Evolutionary conservation across 2,888 invertebrate genomes (phyloP), one percentile per base, ranked within the genome.

Genomic region (Tyria jacobaeae): DNA sequence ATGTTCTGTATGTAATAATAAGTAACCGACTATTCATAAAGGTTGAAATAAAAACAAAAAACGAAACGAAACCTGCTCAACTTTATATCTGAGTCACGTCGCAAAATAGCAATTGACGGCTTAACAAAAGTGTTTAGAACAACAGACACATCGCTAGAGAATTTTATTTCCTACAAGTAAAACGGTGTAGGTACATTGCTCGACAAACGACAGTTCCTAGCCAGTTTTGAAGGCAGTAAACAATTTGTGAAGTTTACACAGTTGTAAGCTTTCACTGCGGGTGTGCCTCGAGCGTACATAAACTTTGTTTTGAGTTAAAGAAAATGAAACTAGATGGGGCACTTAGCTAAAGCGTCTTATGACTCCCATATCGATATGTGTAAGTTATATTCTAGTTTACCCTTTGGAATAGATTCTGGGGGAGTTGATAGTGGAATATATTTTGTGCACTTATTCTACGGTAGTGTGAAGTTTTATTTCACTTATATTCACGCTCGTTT

Each of bases 221-320:
- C 69, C 76, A 76, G 70, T 78, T 78, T 70, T 71, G 78, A 68
- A 76, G 74, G 68, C 69, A 68, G 80, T 78, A 74, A 78, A 78
- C 78, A 78, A 78, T 78, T 79, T 76, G 68, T 66, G 27, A 78
- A 78, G 68, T 78, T 78, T 76, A 73, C 78, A 71, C 78, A 73
- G 78, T 76, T 73, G 74, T 73, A 70, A 71, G 76, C 74, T 76
- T 74, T 79, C 75, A 64, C 70, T 70, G 61, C 51, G 72, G 64
- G 60, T 55, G 61, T 60, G 75, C 75, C 59, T 64, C 56, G 25
- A 57, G 77, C 70, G 68, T 62, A 69, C 60, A 66, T 66, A 71
- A 77, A 77, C 71, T 79, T 77, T 74, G 70, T 75, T 70, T 66
- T 62, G 66, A 63, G 59, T 62, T 64, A 63, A 65, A 68, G 63